Evolutionary conservation across 1,140 invertebrate species (phyloP).

Genomic region (Odontomachus brunneus): DNA sequence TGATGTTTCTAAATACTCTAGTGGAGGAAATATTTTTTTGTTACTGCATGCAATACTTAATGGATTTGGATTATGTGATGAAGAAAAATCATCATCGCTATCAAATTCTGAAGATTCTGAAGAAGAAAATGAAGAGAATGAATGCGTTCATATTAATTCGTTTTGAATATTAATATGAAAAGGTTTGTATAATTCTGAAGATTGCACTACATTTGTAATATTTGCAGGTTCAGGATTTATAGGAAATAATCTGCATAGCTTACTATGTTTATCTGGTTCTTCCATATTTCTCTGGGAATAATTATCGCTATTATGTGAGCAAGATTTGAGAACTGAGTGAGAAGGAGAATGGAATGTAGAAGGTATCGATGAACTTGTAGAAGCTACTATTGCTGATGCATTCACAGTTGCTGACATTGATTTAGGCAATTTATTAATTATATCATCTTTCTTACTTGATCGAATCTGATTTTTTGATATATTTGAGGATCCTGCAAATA

Average conservation of each 20-base stretch:
- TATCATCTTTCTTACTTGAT: conserved; percentile 2
- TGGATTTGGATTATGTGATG: neutral
- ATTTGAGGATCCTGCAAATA: conserved; percentile 13
- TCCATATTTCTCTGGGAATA: neutral
- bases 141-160: neutral
- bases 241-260: neutral
- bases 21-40: neutral
- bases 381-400: neutral
- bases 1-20: neutral
- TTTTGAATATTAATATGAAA: conserved; percentile 4
- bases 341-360: neutral
- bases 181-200: neutral
- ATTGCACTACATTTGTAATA: neutral
- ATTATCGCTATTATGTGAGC: neutral
- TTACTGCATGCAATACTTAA: neutral
- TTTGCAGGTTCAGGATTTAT: neutral
- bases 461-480: neutral
- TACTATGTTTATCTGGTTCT: neutral
- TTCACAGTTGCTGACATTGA: neutral
- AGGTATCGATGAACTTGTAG: neutral
- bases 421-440: conserved; percentile 1
- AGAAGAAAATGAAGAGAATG: conserved; percentile 1
- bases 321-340: neutral
- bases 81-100: conserved; percentile 15
- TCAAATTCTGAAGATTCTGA: conserved; percentile 4